phyloP scores from a whole-genome alignment of 37 sponge, comb jelly and placozoan species.

The Ephydatia muelleri region DNA sequence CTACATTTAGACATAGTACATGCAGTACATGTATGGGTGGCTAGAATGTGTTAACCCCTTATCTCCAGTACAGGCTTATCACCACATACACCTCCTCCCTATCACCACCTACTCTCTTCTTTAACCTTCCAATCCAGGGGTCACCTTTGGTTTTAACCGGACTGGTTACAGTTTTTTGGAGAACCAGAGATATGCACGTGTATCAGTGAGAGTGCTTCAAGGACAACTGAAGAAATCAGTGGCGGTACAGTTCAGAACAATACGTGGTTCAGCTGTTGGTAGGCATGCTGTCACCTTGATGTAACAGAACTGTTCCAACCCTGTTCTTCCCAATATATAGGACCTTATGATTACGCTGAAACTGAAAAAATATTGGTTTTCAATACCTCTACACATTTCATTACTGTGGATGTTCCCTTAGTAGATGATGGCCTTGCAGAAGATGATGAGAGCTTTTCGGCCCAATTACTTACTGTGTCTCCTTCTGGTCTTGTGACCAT shows the following conservation, averaged over 20 bases:
- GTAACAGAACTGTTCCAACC: neutral
- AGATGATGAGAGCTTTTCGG: neutral
- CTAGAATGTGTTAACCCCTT: too few species aligned
- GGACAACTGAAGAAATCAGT: neutral
- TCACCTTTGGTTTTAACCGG: neutral
- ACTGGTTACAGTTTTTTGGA: neutral
- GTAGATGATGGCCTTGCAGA: neutral
- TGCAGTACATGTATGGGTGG: too few species aligned
- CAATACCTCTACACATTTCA: neutral
- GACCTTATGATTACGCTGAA: neutral
- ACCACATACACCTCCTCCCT: too few species aligned
- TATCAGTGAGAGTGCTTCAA: neutral
- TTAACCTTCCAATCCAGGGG: neutral
- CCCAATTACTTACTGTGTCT: neutral
- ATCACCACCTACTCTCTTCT: too few species aligned
- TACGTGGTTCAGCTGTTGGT: neutral
- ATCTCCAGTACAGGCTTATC: too few species aligned
- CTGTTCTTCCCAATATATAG: neutral
- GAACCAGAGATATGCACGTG: neutral
- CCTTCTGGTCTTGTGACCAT: neutral
- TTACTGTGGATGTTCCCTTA: neutral
- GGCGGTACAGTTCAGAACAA: neutral
- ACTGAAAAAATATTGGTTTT: neutral
- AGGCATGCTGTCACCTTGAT: neutral
- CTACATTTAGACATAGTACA: too few species aligned